Evolutionary conservation across 2,113 vertebrate genomes (phyloP), one percentile per base, ranked within the genome.

Genomic region (Alethe diademata): DNA sequence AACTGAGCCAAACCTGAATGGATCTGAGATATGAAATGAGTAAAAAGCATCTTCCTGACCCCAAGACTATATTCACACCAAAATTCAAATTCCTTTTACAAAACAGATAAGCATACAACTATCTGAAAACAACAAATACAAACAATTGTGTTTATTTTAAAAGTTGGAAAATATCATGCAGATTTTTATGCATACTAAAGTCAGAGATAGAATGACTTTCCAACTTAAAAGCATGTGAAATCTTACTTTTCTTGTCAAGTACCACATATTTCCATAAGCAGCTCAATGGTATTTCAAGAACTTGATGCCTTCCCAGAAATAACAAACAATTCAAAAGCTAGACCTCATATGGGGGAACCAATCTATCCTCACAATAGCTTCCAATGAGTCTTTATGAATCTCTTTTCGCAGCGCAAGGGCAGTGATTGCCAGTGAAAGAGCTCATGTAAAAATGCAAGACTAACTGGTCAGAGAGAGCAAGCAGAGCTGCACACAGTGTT

Each of bases 321-420:
- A 95, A 95, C 87, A 96, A 96, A 97, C 48, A 86, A 83, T 94
- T 93, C 91, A 93, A 91, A 96, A 43, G 17, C 75, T 87, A 86
- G 89, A 91, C 79, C 86, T 87, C 93, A 96, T 78, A 56, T 36
- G 47, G 66, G 92, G 86, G 48, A 95, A 47, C 42, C 90, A 97
- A 87, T 97, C 96, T 96, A 70, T 92, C 42, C 43, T 91, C 94
- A 97, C 86, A 96, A 93, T 92, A 94, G 66, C 69, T 90, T 93
- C 78, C 85, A 96, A 96, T 92, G 86, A 92, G 54, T 88, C 85
- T 88, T 93, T 78, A 70, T 76, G 71, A 86, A 95, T 92, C 85
- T 73, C 15, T 35, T 94, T 95, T 94, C 8, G 9, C 29, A 94
- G 47, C 86, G 85, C 91, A 90, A 97, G 58, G 53, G 65, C 70